Evolutionary conservation across 2,113 vertebrate genomes (phyloP), one percentile per base, ranked within the genome.

Genomic region (Semicossyphus pulcher): DNA sequence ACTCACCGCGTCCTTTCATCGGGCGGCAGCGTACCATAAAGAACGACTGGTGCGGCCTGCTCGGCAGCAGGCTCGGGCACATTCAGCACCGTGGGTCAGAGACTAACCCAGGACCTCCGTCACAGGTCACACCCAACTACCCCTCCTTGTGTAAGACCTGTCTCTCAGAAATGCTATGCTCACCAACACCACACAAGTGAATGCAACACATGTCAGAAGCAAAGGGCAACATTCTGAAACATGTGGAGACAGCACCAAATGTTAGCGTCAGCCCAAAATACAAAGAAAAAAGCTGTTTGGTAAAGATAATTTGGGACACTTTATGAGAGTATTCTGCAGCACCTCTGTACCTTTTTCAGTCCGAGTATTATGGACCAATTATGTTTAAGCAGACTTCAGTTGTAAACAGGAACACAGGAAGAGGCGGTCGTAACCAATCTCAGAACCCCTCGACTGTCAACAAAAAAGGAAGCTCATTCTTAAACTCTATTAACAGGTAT

Each of bases 1-100:
- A 81, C 81, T 68, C 54, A 4, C 51, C 29, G 12, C 7, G 74
- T 69, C 76, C 84, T 84, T 87, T 88, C 83, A 80, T 85, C 86
- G 80, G 51, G 34, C 32, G 1, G 69, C 78, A 67, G 74, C 1
- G 15, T 31, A 57, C 60, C 75, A 62, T 73, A 48, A 85, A 83
- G 76, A 56, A 67, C 39, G 74, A 85, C 54, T 25, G 57, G 65
- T 12, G 60, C 18, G 61, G 20, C 57, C 52, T 12, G 75, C 29
- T 23, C 56, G 5, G 69, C 64, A 58, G 60, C 62, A 31, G 54
- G 48, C 7, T 34, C 41, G 54, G 60, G 49, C 51, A 9, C 75
- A 66, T 47, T 65, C 67, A 68, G 47, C 26, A 60, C 36, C 16
- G 3, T 1, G 48, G 56, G 67, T 71, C 70, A 45, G 58, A 65